Conservation (phyloP, 1,140 invertebrate genomes). For the Brachystomella parvula region DNA sequence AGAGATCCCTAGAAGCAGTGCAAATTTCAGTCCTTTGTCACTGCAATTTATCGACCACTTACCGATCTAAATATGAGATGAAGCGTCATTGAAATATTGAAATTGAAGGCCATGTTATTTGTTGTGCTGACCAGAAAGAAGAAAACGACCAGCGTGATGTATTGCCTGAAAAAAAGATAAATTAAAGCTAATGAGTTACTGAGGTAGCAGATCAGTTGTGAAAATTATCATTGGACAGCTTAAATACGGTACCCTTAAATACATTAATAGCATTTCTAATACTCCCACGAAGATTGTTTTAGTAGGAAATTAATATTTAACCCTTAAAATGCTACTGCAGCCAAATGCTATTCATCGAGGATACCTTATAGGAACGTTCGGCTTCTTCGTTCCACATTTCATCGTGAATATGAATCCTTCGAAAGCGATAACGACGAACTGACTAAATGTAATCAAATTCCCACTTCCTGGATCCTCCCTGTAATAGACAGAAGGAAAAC, state of each 20-base stretch:
- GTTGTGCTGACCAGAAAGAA: conserved; percentile 88
- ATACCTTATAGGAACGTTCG: conserved; percentile 51
- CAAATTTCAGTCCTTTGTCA: neutral
- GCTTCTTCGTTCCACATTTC: conserved; percentile 70
- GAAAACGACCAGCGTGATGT: conserved; percentile 73
- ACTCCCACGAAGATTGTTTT: no score
- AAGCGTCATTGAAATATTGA: conserved; percentile 94
- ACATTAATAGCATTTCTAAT: no score
- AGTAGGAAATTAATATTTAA: no score
- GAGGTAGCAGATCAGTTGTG: neutral
- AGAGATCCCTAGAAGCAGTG: conserved; percentile 68
- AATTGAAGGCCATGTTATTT: conserved; percentile 94
- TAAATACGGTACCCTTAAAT: no score
- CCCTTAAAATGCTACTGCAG: no score
- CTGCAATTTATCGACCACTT: conserved; percentile 45
- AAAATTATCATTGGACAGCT: no score
- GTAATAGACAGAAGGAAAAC: conserved; percentile 42
- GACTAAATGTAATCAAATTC: conserved; percentile 86
- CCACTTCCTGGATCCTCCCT: conserved; percentile 84
- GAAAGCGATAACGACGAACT: conserved; percentile 82
- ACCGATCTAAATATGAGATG: conserved; percentile 98
- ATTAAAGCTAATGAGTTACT: neutral
- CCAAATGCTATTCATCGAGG: neutral
- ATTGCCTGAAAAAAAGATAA: conserved; percentile 56
- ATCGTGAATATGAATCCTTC: conserved; percentile 86